A percentile compares a stretch with the other conserved stretches of the same genome.
Evolutionary conservation across 2,113 vertebrate species (phyloP).

Genomic region (Melozone crissalis): DNA sequence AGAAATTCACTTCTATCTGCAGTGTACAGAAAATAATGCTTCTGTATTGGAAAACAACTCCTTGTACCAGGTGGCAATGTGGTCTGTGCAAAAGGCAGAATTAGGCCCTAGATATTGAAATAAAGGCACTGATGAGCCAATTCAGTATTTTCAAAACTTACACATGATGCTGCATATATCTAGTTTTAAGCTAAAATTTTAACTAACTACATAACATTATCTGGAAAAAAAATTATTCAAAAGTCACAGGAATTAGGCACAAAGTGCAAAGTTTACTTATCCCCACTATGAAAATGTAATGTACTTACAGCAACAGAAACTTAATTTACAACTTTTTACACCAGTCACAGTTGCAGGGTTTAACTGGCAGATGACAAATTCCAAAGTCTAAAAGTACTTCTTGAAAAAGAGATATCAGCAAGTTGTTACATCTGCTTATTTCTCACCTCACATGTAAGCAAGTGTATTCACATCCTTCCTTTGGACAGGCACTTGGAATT

Average conservation of each 20-base stretch:
- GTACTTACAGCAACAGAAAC: background rate
- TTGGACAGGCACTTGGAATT: background rate
- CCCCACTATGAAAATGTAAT: background rate
- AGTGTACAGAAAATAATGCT: rapidly evolving
- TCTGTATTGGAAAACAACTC: background rate
- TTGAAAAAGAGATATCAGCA: background rate
- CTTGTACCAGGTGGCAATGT: rapidly evolving
- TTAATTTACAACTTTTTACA: background rate
- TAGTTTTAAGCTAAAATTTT: background rate
- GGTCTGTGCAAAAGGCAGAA: background rate
- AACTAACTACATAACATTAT: background rate
- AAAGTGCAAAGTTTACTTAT: background rate
- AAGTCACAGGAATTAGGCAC: background rate
- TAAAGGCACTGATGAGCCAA: background rate
- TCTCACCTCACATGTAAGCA: background rate
- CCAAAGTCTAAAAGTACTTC: background rate
- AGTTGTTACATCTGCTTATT: background rate
- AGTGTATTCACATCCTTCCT: background rate
- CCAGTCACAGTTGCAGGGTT: background rate
- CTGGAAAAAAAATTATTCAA: background rate
- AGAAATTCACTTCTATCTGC: background rate
- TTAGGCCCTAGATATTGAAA: background rate
- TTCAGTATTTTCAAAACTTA: background rate
- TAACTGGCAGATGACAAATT: background rate
- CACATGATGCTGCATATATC: background rate